phyloP scores from a whole-genome alignment of 2,797 vertebrate genomes.

The Myotis vivesi region DNA sequence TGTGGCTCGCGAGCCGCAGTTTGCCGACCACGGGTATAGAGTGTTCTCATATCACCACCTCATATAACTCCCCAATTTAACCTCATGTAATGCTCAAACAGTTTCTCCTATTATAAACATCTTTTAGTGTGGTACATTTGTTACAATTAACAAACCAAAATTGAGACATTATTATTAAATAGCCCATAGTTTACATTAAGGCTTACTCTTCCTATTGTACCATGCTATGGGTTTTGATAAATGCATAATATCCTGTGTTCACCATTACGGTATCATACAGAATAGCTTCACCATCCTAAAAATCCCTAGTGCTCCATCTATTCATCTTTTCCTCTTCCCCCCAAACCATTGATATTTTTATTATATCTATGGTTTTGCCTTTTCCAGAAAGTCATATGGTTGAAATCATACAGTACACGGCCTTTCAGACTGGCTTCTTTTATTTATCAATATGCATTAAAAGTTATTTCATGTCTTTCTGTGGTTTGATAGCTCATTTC shows the following conservation, averaged over 20 bases:
- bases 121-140: neutral
- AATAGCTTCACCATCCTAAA: neutral
- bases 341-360: neutral
- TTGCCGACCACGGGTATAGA: neutral
- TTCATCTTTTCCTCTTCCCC: neutral
- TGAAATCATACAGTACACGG: neutral
- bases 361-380: neutral
- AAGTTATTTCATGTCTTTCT: neutral
- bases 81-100: no score
- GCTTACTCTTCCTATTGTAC: neutral
- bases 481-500: neutral
- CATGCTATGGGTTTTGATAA: neutral
- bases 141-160: neutral
- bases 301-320: neutral
- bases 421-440: neutral
- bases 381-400: neutral
- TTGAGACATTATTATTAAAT: neutral
- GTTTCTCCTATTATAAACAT: neutral
- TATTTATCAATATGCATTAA: neutral
- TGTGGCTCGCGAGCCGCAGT: no score
- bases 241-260: neutral
- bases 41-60: neutral
- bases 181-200: neutral
- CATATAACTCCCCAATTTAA: neutral
- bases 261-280: neutral